Evolutionary conservation across 1,140 invertebrate species (phyloP), one percentile per base, ranked within the genome.

Genomic region (Sarcophaga peregrina): DNA sequence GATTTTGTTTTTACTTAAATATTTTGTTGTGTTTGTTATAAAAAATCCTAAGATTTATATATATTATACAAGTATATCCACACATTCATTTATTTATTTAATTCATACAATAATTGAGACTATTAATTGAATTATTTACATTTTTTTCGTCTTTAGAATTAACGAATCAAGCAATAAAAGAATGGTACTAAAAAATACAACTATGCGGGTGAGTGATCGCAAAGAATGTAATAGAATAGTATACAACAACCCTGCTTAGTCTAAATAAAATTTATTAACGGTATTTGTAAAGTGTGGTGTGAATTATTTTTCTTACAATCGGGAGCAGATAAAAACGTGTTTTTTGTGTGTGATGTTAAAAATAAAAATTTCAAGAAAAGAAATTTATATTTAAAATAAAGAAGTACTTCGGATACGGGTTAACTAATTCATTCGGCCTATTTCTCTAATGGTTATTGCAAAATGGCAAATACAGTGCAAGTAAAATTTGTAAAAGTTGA

Each of bases 91-190:
- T 62, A 7, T 62, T 20, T 68, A 68, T 58, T 47, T 76, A 48
- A 13, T 76, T 37, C 25, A 47, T 76, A 76, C 47, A 76, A 76
- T 78, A 78, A 78, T 78, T 78, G 75, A 50, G n/a, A n/a, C 75
- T 78, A 78, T 48, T 48, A 48, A 76, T n/a, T n/a, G 17, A 47
- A 76, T 76, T 76, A 76, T 74, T 46, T 74, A 74, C 73, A 74
- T 13, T 46, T 37, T 37, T 46, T 13, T 45, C 45, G 46, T 13
- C 15, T 74, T 74, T 74, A n/a, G 3, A 62, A 68, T 20, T 8
- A 68, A 68, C 20, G 17, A 9, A n/a, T n/a, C n/a, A n/a, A n/a
- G n/a, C n/a, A n/a, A n/a, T n/a, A 25, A 17, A 68, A 25, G 20
- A 17, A 17, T 68, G n/a, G 0, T 58, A 68, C 62, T 8, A 68